phyloP scores from a whole-genome alignment of 2,888 invertebrate species.

The Lepas anatifera region DNA sequence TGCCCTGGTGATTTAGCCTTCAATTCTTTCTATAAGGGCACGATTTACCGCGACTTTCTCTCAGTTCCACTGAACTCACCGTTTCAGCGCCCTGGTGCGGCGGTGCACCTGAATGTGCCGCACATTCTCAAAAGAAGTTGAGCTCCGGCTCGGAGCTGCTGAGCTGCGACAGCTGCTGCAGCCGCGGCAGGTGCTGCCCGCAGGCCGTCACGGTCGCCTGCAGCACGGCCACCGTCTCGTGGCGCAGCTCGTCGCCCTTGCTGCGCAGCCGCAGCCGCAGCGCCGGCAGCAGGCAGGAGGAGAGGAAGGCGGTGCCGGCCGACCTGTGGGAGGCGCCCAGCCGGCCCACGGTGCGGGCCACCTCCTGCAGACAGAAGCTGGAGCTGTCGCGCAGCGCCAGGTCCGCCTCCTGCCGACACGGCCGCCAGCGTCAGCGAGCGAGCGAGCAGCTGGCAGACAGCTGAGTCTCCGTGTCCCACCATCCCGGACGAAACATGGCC shows the following conservation, averaged over 20 bases:
- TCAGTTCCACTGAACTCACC: too few relatives aligned
- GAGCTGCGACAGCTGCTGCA: slow-evolving; percentile 19
- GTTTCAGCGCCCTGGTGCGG: slow-evolving; percentile 60
- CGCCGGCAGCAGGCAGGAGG: slow-evolving; percentile 57
- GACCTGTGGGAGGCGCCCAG: slow-evolving; percentile 39
- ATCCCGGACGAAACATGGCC: too few relatives aligned
- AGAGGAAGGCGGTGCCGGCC: slow-evolving; percentile 54
- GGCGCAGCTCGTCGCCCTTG: slow-evolving; percentile 55
- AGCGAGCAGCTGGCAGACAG: too few relatives aligned
- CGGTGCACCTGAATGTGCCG: slow-evolving; percentile 76
- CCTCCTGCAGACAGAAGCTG: slow-evolving; percentile 54
- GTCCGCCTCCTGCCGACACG: slow-evolving; percentile 52
- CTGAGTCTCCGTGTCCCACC: too few relatives aligned
- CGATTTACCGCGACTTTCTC: too few relatives aligned
- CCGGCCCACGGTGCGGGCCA: slow-evolving; percentile 50
- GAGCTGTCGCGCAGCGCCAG: slow-evolving; percentile 68
- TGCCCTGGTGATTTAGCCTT: too few relatives aligned
- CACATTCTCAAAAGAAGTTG: slow-evolving; percentile 90
- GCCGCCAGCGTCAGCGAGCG: too few relatives aligned
- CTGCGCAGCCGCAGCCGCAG: slow-evolving; percentile 58
- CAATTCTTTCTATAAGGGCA: too few relatives aligned
- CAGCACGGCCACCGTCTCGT: slow-evolving; percentile 66
- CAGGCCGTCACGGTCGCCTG: slow-evolving; percentile 47
- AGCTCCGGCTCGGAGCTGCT: slow-evolving; percentile 54
- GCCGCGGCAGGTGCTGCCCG: slow-evolving; percentile 16